phyloP scores from a whole-genome alignment of 2,113 vertebrate species.

The Pavo muticus region DNA sequence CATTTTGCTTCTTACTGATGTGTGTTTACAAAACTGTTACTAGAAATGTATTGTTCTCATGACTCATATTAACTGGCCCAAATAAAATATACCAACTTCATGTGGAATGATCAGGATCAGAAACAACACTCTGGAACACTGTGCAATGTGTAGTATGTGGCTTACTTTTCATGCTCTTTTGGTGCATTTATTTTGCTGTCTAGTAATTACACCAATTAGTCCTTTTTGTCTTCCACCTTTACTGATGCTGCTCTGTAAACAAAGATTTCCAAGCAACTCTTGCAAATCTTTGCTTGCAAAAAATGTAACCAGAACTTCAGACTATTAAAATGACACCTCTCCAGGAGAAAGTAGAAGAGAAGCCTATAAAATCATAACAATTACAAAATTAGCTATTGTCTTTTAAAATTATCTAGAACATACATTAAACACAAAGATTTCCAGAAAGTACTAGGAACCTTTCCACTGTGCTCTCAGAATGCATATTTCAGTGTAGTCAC shows the following conservation, averaged over 20 bases:
- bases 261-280: not conserved
- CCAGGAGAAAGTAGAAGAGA: not conserved
- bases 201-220: not conserved
- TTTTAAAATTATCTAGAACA: not conserved
- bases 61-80: not conserved
- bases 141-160: accelerated
- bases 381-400: not conserved
- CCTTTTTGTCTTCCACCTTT: not conserved
- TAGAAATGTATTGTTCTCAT: not conserved
- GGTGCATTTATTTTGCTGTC: not conserved
- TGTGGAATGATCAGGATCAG: not conserved
- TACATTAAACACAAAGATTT: not conserved
- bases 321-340: not conserved
- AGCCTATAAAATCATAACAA: not conserved
- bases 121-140: not conserved
- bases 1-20: not conserved
- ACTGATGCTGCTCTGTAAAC: not conserved
- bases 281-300: not conserved
- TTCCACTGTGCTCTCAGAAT: not conserved
- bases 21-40: not conserved
- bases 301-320: not conserved
- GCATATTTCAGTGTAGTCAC: not conserved
- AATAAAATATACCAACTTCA: not conserved
- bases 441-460: not conserved
- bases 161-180: not conserved